Evolutionary conservation across 2,888 invertebrate genomes (phyloP), one percentile per base, ranked within the genome.

Genomic region (Geophilus truncorum): DNA sequence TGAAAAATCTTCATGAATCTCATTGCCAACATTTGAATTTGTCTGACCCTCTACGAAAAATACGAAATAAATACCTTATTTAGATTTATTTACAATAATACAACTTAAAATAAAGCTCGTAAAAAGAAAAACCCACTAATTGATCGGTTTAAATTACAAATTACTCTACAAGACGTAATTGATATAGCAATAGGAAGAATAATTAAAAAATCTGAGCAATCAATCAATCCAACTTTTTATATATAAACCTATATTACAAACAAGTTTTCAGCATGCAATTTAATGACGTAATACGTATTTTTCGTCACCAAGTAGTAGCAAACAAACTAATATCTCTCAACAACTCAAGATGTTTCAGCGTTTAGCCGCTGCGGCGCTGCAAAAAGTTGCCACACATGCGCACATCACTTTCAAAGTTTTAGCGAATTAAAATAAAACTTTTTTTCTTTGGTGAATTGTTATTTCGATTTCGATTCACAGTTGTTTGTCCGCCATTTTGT

Each of bases 221-320:
- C 57, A 57, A 57, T 51, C 51, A 51, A 51, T 57, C 57, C 10
- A 57, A 18, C 23, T 18, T 57, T 57, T 57, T 57, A 18, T 57
- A 18, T 57, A 21, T 57, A 57, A 57, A 57, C 18, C 57, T 57
- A 57, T 57, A 57, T 57, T 57, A 57, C 57, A 57, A 57, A 57
- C n/a, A 57, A 57, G 57, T 57, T 57, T 57, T 57, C 23, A 7
- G 57, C 57, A 57, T 57, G 57, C 57, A 57, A 18, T 57, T 57
- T 57, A 57, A 57, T 57, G 21, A 57, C 57, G 57, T 57, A 57
- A 57, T 57, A 57, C 57, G 57, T 57, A 57, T 57, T 57, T 57
- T 57, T 57, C 57, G 57, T 57, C 57, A 57, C 57, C 57, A 57
- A 57, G 57, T 57, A 57, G 57, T 57, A 57, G 57, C 57, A 57